These are phyloP conservation scores for Lasioglossum albipes DNA, from an alignment of 1,140 invertebrate genomes.

Conservation along the genomic window DNA sequence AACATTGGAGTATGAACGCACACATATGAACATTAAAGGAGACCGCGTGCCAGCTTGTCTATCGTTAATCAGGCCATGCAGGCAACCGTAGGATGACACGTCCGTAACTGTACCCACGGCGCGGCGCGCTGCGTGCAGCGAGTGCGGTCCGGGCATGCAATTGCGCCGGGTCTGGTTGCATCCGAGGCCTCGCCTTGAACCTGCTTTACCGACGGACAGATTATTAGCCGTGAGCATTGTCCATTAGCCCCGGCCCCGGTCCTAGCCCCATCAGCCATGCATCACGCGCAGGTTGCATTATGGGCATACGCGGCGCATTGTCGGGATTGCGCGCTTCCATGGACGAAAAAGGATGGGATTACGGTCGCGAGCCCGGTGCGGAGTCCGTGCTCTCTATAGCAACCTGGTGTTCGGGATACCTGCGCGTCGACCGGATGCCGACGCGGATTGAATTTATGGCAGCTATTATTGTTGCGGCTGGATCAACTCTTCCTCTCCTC, in stretches of 20 bases:
- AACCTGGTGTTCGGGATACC: not conserved
- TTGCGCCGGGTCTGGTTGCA: too few relatives aligned
- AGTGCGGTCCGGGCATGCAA: not conserved
- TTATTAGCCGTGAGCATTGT: constrained; percentile 51
- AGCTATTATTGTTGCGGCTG: not conserved
- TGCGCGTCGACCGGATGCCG: constrained; percentile 8
- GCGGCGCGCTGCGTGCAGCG: too few relatives aligned
- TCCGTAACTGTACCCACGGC: not conserved
- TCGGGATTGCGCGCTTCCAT: constrained; percentile 17
- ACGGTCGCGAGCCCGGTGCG: not conserved
- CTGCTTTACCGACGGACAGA: constrained; percentile 38
- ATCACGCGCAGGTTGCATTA: constrained; percentile 38
- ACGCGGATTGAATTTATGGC: constrained; percentile 22
- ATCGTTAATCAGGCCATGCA: not conserved
- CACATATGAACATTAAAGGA: too few relatives aligned
- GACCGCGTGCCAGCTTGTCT: too few relatives aligned
- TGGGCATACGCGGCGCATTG: constrained; percentile 29
- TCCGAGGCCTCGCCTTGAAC: constrained; percentile 5
- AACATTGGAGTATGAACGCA: too few relatives aligned
- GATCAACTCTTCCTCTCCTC: not conserved
- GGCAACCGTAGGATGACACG: not conserved
- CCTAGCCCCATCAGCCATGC: constrained; percentile 27
- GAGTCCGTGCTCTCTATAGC: not conserved
- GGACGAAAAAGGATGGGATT: constrained; percentile 39
- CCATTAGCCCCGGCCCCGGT: constrained; percentile 31